phyloP scores from a whole-genome alignment of 2,888 invertebrate genomes.

The Macaria liturata region DNA sequence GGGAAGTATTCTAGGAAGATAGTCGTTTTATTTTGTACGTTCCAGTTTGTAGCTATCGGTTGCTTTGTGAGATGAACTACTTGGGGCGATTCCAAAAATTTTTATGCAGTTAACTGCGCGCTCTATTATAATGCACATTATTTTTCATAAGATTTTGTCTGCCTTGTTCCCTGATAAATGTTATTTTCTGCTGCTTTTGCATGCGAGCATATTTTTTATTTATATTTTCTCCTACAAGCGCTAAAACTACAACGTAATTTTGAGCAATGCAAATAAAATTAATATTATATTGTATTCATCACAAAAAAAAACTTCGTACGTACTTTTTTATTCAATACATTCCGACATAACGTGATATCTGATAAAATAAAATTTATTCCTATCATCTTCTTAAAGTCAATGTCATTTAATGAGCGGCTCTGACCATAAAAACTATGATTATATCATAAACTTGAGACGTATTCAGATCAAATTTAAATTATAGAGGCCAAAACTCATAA shows the following conservation, averaged over 20 bases:
- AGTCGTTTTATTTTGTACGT: conserved; percentile 37
- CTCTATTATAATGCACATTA: conserved; percentile 32
- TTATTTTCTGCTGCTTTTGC: conserved; percentile 18
- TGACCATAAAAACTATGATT: conserved; percentile 11
- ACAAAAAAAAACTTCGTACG: no score
- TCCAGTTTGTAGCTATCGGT: conserved; percentile 33
- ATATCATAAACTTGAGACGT: conserved; percentile 12
- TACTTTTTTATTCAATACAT: no score
- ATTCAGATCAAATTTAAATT: conserved; percentile 16
- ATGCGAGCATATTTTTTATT: no score
- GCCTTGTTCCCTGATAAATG: conserved; percentile 19
- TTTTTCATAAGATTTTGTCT: conserved; percentile 35
- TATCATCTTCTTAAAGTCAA: neutral
- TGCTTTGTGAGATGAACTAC: conserved; percentile 33
- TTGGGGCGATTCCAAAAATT: conserved; percentile 44
- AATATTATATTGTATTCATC: no score
- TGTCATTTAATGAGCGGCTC: conserved; percentile 2
- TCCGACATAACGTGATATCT: no score
- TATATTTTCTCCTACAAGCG: no score
- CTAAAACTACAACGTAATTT: no score
- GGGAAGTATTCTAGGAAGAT: conserved; percentile 48
- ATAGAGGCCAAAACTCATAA: conserved; percentile 16
- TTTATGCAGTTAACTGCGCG: conserved; percentile 33
- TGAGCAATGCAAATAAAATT: no score
- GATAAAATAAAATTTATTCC: no score